These are phyloP conservation scores for Oconnorella tubifera DNA, from an alignment of 2,888 invertebrate species.

Conservation along the genomic window DNA sequence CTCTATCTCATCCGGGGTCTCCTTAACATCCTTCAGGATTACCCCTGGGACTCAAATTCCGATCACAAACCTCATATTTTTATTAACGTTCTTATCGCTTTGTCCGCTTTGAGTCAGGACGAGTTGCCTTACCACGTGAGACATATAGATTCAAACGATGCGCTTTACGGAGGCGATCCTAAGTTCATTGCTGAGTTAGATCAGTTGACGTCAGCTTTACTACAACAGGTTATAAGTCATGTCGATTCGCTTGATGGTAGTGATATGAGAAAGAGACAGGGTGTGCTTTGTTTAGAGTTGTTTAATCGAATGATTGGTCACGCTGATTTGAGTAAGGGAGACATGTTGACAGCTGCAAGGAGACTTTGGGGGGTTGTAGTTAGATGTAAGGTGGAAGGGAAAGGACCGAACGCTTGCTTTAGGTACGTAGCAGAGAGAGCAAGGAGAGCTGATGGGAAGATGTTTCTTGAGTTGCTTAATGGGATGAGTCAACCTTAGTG, in stretches of 20 bases:
- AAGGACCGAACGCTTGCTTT: no score
- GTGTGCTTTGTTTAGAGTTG: neutral
- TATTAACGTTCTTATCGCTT: slow-evolving; percentile 71
- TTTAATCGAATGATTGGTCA: slow-evolving; percentile 4
- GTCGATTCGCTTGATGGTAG: slow-evolving; percentile 66
- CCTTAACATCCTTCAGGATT: slow-evolving; percentile 69
- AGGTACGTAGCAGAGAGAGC: slow-evolving; percentile 2
- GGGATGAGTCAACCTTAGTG: neutral
- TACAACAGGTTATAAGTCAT: slow-evolving; percentile 71
- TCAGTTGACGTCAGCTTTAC: slow-evolving; percentile 59
- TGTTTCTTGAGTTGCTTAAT: neutral
- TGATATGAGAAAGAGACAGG: no score
- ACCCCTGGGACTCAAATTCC: slow-evolving; percentile 58
- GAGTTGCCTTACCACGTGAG: slow-evolving; percentile 78
- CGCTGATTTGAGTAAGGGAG: neutral
- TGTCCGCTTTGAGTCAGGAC: slow-evolving; percentile 76
- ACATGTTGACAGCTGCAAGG: neutral
- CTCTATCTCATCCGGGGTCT: slow-evolving; percentile 76
- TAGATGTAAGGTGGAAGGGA: neutral
- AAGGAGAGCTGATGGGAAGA: neutral
- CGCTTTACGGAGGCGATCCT: slow-evolving; percentile 81
- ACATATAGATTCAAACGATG: slow-evolving; percentile 86
- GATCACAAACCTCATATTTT: slow-evolving; percentile 69
- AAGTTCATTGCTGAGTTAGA: slow-evolving; percentile 79
- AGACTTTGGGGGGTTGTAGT: slow-evolving; percentile 4